Percentiles rank a stretch among this genome's conserved stretches.
These are phyloP conservation scores for Acrobasis suavella DNA, from an alignment of 2,888 invertebrate species.

Conservation along the genomic window DNA sequence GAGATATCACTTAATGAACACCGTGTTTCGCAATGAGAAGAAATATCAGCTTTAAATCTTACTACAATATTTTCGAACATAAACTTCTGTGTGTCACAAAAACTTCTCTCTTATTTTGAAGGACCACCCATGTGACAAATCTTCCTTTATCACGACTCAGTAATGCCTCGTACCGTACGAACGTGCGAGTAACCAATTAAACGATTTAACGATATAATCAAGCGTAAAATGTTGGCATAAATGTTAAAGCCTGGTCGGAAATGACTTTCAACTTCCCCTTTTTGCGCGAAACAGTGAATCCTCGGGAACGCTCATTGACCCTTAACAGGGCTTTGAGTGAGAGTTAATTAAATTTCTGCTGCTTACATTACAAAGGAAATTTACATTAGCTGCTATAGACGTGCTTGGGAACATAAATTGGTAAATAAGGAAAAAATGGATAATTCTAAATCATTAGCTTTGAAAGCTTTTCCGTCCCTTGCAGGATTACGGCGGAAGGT, in stretches of 20 bases:
- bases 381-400: constrained; percentile 53
- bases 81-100: constrained; percentile 15
- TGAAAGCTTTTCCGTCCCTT: constrained; percentile 19
- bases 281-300: constrained; percentile 62
- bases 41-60: neutral
- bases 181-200: constrained; percentile 55
- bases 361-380: constrained; percentile 69
- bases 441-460: constrained; percentile 21
- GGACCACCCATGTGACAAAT: constrained; percentile 7
- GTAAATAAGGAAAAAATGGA: constrained; percentile 33
- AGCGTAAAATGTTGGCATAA: constrained; percentile 55
- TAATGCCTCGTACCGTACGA: constrained; percentile 22
- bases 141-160: constrained; percentile 6
- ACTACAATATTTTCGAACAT: neutral
- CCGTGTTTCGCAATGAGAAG: neutral
- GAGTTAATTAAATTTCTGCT: constrained; percentile 75
- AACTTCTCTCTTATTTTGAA: constrained; percentile 15
- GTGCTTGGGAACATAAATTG: constrained; percentile 45
- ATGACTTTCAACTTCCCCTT: constrained; percentile 61
- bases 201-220: constrained; percentile 60
- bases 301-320: constrained; percentile 61
- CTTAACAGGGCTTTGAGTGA: constrained; percentile 45
- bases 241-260: constrained; percentile 53
- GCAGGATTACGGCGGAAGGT: constrained; percentile 15
- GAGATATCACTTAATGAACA: neutral